Percentiles rank a stretch among this genome's conserved stretches.
Conservation (phyloP, 2,797 vertebrate species). For the Scyliorhinus canicula region DNA sequence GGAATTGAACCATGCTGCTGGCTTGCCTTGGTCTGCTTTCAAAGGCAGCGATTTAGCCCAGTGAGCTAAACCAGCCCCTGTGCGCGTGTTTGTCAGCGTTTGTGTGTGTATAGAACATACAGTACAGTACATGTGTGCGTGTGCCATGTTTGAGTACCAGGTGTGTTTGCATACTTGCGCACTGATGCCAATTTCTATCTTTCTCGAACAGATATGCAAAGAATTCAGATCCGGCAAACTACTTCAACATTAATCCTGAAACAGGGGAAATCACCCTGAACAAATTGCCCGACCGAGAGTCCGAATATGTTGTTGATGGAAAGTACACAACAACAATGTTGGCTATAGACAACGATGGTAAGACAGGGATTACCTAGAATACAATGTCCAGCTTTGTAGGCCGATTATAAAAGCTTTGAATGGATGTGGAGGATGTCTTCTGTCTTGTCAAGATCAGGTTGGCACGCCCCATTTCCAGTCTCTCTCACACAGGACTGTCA, state of each 20-base stretch:
- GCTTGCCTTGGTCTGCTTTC: no score
- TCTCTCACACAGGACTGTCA: not conserved
- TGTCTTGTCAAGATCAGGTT: not conserved
- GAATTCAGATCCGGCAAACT: constrained; percentile 71
- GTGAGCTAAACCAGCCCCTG: no score
- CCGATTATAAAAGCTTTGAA: not conserved
- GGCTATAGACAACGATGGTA: constrained; percentile 71
- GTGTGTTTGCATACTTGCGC: not conserved
- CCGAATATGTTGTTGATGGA: constrained; percentile 71
- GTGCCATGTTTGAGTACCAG: not conserved
- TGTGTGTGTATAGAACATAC: not conserved
- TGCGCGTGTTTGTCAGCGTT: not conserved
- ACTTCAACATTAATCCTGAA: constrained; percentile 67
- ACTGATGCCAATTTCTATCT: not conserved
- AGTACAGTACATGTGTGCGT: not conserved
- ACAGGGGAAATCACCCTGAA: constrained; percentile 80
- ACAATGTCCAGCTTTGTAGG: not conserved
- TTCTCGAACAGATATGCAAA: constrained; percentile 68
- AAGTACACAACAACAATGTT: constrained; percentile 75
- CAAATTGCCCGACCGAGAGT: constrained; percentile 78
- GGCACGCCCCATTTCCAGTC: not conserved
- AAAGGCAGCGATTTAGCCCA: no score
- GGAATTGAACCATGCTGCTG: no score
- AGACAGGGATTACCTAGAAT: constrained; percentile 37
- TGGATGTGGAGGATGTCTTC: not conserved